Evolutionary conservation across 2,113 vertebrate species (phyloP).

Genomic region (Oncorhynchus keta): DNA sequence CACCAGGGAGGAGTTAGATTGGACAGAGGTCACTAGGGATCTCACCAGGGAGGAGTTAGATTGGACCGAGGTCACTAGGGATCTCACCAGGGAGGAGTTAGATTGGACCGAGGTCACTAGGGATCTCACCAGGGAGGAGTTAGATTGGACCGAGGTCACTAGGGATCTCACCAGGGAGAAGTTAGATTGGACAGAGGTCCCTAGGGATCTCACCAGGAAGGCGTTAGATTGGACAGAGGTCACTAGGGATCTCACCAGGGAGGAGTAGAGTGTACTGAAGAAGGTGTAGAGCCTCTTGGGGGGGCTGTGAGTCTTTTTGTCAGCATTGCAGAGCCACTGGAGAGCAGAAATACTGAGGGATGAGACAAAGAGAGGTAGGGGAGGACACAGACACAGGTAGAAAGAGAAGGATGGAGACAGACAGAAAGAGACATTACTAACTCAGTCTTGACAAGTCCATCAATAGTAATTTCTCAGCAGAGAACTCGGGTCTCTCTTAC

Average conservation of each 20-base stretch:
- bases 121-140: constrained; percentile 80
- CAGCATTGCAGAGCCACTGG: constrained; percentile 97
- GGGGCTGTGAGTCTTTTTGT: constrained; percentile 88
- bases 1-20: constrained; percentile 78
- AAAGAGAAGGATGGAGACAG: background rate
- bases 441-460: background rate
- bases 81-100: constrained; percentile 80
- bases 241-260: constrained; percentile 81
- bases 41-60: constrained; percentile 80
- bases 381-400: background rate
- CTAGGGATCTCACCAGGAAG: constrained; percentile 76
- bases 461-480: too few relatives aligned
- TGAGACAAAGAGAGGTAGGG: background rate
- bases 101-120: too few relatives aligned
- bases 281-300: constrained; percentile 86
- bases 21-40: background rate
- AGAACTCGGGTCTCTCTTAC: too few relatives aligned
- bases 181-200: too few relatives aligned
- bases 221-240: constrained; percentile 38
- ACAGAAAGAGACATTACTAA: background rate
- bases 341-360: constrained; percentile 88
- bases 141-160: too few relatives aligned
- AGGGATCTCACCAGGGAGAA: constrained; percentile 80
- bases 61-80: too few relatives aligned
- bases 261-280: constrained; percentile 90